Evolutionary conservation across 2,113 vertebrate species (phyloP), one percentile per base, ranked within the genome.

Genomic region (Ancistrus triradiatus): DNA sequence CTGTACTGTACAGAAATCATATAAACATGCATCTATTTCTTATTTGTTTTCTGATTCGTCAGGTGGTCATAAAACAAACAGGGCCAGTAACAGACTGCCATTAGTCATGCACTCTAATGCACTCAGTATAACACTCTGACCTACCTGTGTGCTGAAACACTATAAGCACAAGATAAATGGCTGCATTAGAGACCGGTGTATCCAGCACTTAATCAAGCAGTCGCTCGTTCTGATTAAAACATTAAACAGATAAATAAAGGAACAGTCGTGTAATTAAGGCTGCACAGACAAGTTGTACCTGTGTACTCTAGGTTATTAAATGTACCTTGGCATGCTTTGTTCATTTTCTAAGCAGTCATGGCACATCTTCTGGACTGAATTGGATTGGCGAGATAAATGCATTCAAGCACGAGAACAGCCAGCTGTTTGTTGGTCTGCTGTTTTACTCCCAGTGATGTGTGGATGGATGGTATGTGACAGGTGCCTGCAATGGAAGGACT

Each of bases 381-480:
- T 57, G n/a, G 24, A 43, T 58, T 31, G 40, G 38, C 47, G 17
- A 56, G 28, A 56, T 10, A 43, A 27, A 50, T 15, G 22, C 14
- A 49, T 38, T 31, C 7, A 66, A 6, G 44, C 15, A 21, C 50
- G 44, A 38, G 33, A 49, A 24, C 21, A 48, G 17, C 6, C 52
- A 48, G 33, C 42, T 50, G 53, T n/a, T 21, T 13, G 47, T 8
- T 58, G 51, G 48, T 7, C 35, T 68, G 59, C 28, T 52, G 44
- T 51, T 60, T 59, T 25, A 63, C 38, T n/a, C 17, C 31, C 6
- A 21, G 35, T 59, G 63, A 74, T 43, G 55, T 63, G 35, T 42
- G 22, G 50, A 11, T 11, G 58, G 42, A 59, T 74, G 57, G 27
- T 43, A 33, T 65, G 22, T 77, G 68, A 77, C 68, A 71, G 75